Evolutionary conservation across 2,888 invertebrate species (phyloP).

Genomic region (Vesta saturnalis): DNA sequence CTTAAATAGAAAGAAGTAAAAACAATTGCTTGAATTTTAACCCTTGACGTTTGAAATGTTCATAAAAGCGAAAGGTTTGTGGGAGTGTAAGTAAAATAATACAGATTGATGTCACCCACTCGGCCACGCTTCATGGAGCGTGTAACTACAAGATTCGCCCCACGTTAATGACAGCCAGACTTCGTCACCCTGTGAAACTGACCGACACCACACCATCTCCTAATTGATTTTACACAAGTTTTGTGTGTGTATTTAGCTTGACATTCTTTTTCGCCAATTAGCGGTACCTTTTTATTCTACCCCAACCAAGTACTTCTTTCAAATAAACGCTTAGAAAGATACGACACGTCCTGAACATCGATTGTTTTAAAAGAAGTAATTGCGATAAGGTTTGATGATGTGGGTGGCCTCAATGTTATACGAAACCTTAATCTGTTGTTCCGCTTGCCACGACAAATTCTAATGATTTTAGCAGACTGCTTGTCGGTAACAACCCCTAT

Average conservation of each 20-base stretch:
- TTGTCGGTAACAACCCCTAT: constrained; percentile 35
- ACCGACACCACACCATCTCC: constrained; percentile 40
- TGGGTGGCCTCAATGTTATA: constrained; percentile 23
- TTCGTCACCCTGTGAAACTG: constrained; percentile 36
- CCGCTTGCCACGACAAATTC: constrained; percentile 22
- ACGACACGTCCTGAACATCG: not conserved
- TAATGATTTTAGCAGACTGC: constrained; percentile 35
- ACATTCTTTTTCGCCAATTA: constrained; percentile 43
- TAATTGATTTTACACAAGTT: constrained; percentile 44
- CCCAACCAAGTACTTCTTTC: not conserved
- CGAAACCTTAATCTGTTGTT: constrained; percentile 34
- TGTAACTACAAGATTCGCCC: constrained; percentile 35
- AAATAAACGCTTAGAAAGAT: not conserved
- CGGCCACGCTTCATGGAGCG: constrained; percentile 34
- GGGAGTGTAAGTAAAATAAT: constrained; percentile 19
- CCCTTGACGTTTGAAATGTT: not conserved
- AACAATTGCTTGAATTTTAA: not conserved
- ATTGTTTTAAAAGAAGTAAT: not conserved
- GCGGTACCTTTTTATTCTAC: constrained; percentile 24
- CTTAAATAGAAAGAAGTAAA: not conserved
- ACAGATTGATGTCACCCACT: constrained; percentile 24
- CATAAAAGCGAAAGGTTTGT: constrained; percentile 15
- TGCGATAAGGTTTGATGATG: not conserved
- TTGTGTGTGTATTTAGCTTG: constrained; percentile 44
- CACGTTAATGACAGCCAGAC: constrained; percentile 37